Evolutionary conservation across 2,797 vertebrate species (phyloP).

Genomic region (Pampus argenteus): DNA sequence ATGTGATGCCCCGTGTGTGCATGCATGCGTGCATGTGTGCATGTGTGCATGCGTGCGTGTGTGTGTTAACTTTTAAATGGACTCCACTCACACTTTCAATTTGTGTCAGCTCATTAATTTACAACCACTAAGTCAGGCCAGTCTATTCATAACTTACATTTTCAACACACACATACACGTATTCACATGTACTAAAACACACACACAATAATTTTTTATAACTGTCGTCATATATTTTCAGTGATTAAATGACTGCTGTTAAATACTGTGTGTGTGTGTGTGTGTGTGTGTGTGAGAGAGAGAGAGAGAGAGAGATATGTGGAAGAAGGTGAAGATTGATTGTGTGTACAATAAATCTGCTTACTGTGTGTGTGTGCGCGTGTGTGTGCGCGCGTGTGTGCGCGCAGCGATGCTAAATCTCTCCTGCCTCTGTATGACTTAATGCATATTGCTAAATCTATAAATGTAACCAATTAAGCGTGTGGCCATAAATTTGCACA

Average conservation of each 20-base stretch:
- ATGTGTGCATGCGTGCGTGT: conserved; percentile 17
- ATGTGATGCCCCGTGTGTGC: conserved; percentile 42
- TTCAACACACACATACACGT: not conserved
- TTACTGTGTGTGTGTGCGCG: conserved; percentile 7
- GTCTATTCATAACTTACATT: conserved; percentile 34
- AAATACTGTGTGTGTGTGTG: conserved; percentile 9
- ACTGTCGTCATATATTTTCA: not conserved
- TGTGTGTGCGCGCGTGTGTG: not conserved
- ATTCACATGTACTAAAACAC: not conserved
- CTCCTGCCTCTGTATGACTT: conserved; percentile 40
- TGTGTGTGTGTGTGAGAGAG: not conserved
- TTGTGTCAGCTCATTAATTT: conserved; percentile 63
- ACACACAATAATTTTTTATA: conserved; percentile 17
- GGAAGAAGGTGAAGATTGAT: conserved; percentile 35
- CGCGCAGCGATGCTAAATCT: conserved; percentile 39
- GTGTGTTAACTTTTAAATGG: conserved; percentile 33
- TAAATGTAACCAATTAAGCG: conserved; percentile 66
- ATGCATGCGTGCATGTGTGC: conserved; percentile 20
- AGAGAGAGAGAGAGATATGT: not conserved
- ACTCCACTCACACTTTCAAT: conserved; percentile 47
- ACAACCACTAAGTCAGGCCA: conserved; percentile 40
- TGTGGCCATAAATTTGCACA: conserved; percentile 41
- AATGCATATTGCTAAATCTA: conserved; percentile 67
- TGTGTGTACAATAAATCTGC: conserved; percentile 47
- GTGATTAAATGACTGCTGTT: conserved; percentile 36